Evolutionary conservation across 2,797 vertebrate species (phyloP), one percentile per base, ranked within the genome.

Genomic region (Parotocinclus haroldoi): DNA sequence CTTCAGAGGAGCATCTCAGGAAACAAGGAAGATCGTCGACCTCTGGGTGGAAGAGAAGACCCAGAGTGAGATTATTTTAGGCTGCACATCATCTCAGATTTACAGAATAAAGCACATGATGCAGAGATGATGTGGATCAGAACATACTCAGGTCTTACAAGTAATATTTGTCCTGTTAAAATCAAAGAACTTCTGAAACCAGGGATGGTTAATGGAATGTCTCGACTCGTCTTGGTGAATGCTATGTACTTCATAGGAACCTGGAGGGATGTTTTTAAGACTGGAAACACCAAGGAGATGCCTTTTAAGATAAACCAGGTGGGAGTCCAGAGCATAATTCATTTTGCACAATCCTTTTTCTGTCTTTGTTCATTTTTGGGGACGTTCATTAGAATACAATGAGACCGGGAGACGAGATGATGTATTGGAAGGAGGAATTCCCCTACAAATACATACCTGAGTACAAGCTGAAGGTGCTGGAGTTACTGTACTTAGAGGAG

Each of bases 11-110:
- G 88, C 89, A 63, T 38, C 76, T 37, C 89, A 94, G 8, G 72
- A 81, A 3, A 87, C 89, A 67, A 88, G 93, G 76, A 80, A 74
- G 7, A 75, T 88, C 78, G 95, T 99, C 80, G 98, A 98, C 77
- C 72, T 80, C 61, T 99, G 95, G 96, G 94, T 98, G 0, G 87
- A 94, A 74, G 71, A 89, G 46, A 91, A 96, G 78, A 98, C 96
- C 0, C 90, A 75, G 52, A 63, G 73, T 78, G 12, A 65, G 51
- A 54, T 56, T 3, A 18, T 7, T 56, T 53, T 40, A 17, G 1
- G 2, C 27, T 2, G 27, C n/a, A n/a, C 27, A n/a, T n/a, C n/a
- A n/a, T n/a, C n/a, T 27, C 27, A 27, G 58, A 16, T 37, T 76
- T 63, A 42, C 40, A 98, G 96, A 89, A 77, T n/a, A n/a, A n/a